Percentiles rank a stretch among this genome's conserved stretches.
phyloP scores from a whole-genome alignment of 2,888 invertebrate genomes.

The Serrognathus titanus region DNA sequence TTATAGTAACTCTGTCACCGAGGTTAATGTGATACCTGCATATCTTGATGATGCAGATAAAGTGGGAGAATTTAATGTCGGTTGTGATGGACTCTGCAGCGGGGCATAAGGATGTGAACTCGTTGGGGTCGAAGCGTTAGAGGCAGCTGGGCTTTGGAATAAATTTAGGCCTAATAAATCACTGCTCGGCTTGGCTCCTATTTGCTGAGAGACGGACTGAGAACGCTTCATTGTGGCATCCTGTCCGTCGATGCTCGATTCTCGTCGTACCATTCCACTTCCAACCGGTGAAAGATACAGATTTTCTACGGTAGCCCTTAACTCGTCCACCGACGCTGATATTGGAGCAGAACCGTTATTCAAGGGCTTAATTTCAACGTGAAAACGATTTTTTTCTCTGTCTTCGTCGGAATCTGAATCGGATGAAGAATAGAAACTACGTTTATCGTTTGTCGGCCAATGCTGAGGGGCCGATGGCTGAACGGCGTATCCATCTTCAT shows the following conservation, averaged over 20 bases:
- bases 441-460: slow-evolving; percentile 68
- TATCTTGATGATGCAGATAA: slow-evolving; percentile 52
- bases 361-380: slow-evolving; percentile 92
- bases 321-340: slow-evolving; percentile 94
- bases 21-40: slow-evolving; percentile 45
- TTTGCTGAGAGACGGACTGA: slow-evolving; percentile 73
- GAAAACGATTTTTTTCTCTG: slow-evolving; percentile 60
- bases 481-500: slow-evolving; percentile 91
- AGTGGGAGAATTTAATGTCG: slow-evolving; percentile 66
- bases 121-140: slow-evolving; percentile 65
- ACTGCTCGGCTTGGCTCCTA: slow-evolving; percentile 71
- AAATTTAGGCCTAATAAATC: slow-evolving; percentile 77
- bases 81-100: slow-evolving; percentile 69
- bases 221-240: slow-evolving; percentile 62
- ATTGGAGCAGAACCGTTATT: slow-evolving; percentile 86
- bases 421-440: slow-evolving; percentile 85
- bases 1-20: not conserved
- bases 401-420: slow-evolving; percentile 69
- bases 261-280: slow-evolving; percentile 57
- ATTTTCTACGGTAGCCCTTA: slow-evolving; percentile 88
- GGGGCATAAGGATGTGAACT: slow-evolving; percentile 76
- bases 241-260: slow-evolving; percentile 65
- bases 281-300: slow-evolving; percentile 79
- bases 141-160: slow-evolving; percentile 76
- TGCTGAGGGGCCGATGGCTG: slow-evolving; percentile 71